Evolutionary conservation across 2,888 invertebrate genomes (phyloP).

Genomic region (Ennomos quercinarius): DNA sequence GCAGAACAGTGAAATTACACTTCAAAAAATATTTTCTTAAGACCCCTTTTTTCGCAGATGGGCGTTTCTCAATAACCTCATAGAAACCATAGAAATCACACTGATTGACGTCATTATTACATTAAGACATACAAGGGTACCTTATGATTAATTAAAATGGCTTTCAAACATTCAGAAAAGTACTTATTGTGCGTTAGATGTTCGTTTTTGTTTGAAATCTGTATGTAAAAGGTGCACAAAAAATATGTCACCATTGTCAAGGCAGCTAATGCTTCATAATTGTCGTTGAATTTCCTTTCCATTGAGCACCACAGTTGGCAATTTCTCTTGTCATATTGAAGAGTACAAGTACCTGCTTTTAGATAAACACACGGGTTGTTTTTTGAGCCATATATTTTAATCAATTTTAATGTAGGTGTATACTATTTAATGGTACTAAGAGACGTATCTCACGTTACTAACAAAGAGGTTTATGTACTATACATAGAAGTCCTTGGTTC

Average conservation of each 20-base stretch:
- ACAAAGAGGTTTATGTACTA: too few relatives aligned
- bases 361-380: constrained; percentile 52
- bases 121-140: constrained; percentile 26
- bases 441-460: too few relatives aligned
- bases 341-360: constrained; percentile 56
- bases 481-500: too few relatives aligned
- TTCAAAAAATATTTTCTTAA: not conserved
- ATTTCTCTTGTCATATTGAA: constrained; percentile 71
- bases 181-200: constrained; percentile 45
- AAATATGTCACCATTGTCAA: constrained; percentile 75
- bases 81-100: constrained; percentile 21
- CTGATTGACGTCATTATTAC: constrained; percentile 29
- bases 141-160: constrained; percentile 61
- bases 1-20: too few relatives aligned
- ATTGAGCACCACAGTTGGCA: constrained; percentile 64
- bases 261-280: constrained; percentile 72
- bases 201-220: constrained; percentile 59
- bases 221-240: constrained; percentile 63
- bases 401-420: too few relatives aligned
- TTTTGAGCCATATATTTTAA: too few relatives aligned
- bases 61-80: constrained; percentile 11
- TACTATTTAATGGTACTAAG: too few relatives aligned
- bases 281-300: constrained; percentile 79
- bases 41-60: not conserved
- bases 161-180: constrained; percentile 49